phyloP scores from a whole-genome alignment of 2,113 vertebrate species.

The Xenus cinereus region DNA sequence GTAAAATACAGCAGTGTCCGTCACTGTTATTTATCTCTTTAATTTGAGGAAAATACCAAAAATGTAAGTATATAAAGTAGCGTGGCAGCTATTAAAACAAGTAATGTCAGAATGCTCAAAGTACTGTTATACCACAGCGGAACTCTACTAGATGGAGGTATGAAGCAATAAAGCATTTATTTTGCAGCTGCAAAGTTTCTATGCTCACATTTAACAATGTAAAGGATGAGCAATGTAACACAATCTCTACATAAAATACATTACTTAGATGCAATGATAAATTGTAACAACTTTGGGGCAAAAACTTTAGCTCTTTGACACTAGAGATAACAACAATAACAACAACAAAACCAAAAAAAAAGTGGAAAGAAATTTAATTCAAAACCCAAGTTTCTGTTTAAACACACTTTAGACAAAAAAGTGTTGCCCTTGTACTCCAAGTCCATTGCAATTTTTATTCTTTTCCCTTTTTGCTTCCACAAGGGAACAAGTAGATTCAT shows the following conservation, averaged over 20 bases:
- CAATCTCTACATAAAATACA: not conserved
- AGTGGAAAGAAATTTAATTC: not conserved
- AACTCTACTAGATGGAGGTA: not conserved
- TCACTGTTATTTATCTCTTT: not conserved
- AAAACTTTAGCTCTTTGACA: not conserved
- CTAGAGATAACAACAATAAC: not conserved
- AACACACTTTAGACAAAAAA: not conserved
- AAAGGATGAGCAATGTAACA: not conserved
- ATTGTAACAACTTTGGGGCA: not conserved
- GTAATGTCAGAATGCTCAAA: not conserved
- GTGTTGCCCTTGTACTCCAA: not conserved
- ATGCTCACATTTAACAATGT: not conserved
- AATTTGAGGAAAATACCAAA: not conserved
- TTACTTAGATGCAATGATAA: not conserved
- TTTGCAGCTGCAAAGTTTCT: not conserved
- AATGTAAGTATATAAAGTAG: not conserved
- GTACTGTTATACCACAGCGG: not conserved
- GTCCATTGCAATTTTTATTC: not conserved
- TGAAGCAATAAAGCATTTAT: not conserved
- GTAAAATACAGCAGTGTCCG: not conserved
- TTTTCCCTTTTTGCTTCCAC: not conserved
- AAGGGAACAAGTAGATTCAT: not conserved
- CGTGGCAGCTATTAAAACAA: not conserved
- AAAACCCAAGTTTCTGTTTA: not conserved
- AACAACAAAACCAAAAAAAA: not conserved